Evolutionary conservation across 2,113 vertebrate genomes (phyloP).

Genomic region (Mastomys natalensis): DNA sequence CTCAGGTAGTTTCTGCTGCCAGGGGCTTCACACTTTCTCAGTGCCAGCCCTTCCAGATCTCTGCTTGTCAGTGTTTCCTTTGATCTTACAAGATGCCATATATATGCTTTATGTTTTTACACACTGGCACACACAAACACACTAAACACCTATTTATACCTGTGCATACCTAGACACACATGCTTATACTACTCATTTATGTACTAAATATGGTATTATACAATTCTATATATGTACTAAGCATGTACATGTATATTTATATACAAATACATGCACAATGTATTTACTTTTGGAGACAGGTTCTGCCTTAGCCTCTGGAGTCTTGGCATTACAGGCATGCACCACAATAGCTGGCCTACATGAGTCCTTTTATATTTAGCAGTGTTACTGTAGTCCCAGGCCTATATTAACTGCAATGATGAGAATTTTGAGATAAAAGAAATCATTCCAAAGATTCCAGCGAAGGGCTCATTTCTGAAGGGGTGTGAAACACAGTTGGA

Average conservation of each 20-base stretch:
- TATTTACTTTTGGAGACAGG: neutral
- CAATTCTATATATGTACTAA: neutral
- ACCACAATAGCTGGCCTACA: neutral
- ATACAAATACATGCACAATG: neutral
- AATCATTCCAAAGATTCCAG: neutral
- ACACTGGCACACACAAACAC: neutral
- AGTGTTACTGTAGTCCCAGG: neutral
- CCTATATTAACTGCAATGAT: neutral
- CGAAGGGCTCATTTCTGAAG: conserved; percentile 3
- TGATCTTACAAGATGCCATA: neutral
- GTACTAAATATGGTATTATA: neutral
- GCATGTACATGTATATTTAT: neutral
- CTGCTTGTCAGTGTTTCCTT: neutral
- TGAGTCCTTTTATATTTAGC: conserved; percentile 12
- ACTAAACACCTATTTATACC: neutral
- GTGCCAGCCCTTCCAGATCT: neutral
- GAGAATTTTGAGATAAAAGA: neutral
- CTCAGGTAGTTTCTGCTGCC: neutral
- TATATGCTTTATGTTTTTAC: neutral
- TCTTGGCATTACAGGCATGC: neutral
- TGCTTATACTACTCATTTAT: neutral
- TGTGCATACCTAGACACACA: neutral
- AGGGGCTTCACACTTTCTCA: neutral
- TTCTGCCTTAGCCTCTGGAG: neutral
- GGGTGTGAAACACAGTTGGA: neutral